Evolutionary conservation across 2,113 vertebrate genomes (phyloP).

Genomic region (Scytalopus superciliaris): DNA sequence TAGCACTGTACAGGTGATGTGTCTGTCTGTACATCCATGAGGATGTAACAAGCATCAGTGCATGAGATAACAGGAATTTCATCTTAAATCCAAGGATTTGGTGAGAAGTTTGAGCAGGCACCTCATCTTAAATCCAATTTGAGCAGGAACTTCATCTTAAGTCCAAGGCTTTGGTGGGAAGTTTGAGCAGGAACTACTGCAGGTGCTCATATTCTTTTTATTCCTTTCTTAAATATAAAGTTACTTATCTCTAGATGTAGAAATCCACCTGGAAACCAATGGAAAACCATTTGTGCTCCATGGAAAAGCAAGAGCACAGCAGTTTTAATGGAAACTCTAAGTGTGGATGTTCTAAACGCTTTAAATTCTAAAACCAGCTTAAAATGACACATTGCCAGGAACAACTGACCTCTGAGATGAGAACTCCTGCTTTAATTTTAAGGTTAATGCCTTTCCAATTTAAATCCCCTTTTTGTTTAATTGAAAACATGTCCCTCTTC

Average conservation of each 20-base stretch:
- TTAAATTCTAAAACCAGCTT: not conserved
- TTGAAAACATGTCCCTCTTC: not conserved
- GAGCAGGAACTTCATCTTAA: not conserved
- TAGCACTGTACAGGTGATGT: too few species aligned
- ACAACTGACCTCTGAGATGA: not conserved
- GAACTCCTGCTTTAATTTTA: not conserved
- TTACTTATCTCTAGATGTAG: not conserved
- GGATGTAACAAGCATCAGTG: not conserved
- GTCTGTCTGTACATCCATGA: accelerated
- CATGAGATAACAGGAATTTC: too few species aligned
- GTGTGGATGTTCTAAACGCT: not conserved
- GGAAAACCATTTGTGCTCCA: not conserved
- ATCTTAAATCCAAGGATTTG: not conserved
- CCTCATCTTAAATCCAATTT: not conserved
- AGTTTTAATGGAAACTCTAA: not conserved
- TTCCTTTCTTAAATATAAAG: not conserved
- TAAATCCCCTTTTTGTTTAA: not conserved
- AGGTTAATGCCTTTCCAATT: not conserved
- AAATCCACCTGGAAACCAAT: not conserved
- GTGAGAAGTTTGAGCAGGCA: not conserved
- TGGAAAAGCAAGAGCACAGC: not conserved
- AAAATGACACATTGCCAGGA: not conserved
- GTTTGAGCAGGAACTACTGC: not conserved
- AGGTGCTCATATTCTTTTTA: not conserved
- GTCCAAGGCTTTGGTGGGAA: not conserved